A percentile compares a stretch with the other conserved stretches of the same genome.
Conservation (phyloP, 2,113 vertebrate species). For the Myrmecophaga tridactyla region DNA sequence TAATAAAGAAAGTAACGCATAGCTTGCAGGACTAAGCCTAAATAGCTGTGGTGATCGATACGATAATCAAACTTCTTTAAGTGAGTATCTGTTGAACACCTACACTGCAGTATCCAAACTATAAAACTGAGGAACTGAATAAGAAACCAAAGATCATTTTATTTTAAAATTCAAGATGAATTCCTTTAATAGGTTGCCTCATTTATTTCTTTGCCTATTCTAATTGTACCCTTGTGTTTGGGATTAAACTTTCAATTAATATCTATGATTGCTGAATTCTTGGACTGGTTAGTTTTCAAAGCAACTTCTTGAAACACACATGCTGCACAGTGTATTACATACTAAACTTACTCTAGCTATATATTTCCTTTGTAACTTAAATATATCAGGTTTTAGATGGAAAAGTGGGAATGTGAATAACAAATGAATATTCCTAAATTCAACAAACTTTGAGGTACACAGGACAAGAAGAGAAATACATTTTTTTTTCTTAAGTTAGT, state of each 20-base stretch:
- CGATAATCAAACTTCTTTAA: background rate
- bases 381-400: background rate
- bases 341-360: background rate
- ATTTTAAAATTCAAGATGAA: conserved; percentile 14
- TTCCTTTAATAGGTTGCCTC: background rate
- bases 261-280: background rate
- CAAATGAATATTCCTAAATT: background rate
- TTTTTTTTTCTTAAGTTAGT: background rate
- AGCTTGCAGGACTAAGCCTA: conserved; percentile 29
- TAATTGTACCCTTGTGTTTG: background rate
- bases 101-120: background rate
- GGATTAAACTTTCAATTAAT: conserved; percentile 43
- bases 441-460: background rate
- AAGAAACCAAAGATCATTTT: background rate
- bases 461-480: background rate
- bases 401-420: background rate
- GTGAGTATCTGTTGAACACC: background rate
- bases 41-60: conserved; percentile 46
- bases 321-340: background rate
- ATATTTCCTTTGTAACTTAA: background rate
- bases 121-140: background rate
- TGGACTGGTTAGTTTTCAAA: background rate
- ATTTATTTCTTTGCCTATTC: background rate
- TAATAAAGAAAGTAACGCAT: conserved; percentile 48
- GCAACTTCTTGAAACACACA: background rate